Percentiles rank a stretch among this genome's conserved stretches.
phyloP scores from a whole-genome alignment of 2,888 invertebrate genomes.

The Tetragonula carbonaria region DNA sequence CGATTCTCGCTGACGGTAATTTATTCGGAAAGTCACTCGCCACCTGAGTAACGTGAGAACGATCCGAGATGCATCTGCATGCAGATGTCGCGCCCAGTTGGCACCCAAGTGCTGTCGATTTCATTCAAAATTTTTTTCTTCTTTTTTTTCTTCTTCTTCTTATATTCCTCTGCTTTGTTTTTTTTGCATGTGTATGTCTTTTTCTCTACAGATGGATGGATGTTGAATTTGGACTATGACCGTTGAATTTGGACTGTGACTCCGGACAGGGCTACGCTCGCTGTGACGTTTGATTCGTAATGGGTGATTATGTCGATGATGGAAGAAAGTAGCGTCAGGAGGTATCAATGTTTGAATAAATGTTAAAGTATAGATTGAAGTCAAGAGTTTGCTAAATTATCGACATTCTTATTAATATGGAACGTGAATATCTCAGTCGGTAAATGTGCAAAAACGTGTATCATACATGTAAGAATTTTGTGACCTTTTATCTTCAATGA shows the following conservation, averaged over 20 bases:
- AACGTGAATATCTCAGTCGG: no score
- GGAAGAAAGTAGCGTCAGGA: background rate
- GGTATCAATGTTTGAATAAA: background rate
- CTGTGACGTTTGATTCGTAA: background rate
- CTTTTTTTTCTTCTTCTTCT: slow-evolving; percentile 38
- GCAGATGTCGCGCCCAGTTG: slow-evolving; percentile 71
- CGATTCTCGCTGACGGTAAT: slow-evolving; percentile 72
- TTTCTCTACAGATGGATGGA: background rate
- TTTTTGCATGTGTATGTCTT: background rate
- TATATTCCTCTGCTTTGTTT: background rate
- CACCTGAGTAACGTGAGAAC: slow-evolving; percentile 80
- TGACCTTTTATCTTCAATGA: background rate
- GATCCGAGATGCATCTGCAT: slow-evolving; percentile 71
- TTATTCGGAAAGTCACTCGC: slow-evolving; percentile 78
- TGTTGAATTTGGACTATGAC: slow-evolving; percentile 13
- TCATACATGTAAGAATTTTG: no score
- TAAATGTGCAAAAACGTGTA: background rate
- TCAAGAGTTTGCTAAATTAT: background rate
- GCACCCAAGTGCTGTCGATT: slow-evolving; percentile 60
- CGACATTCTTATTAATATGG: background rate
- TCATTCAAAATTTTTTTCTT: slow-evolving; percentile 35
- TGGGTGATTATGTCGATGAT: background rate
- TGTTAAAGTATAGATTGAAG: background rate
- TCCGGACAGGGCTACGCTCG: background rate
- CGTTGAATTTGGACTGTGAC: no score